These are phyloP conservation scores for Lepilemur septentrionalis DNA, from an alignment of 2,797 vertebrate species.

Conservation along the genomic window DNA sequence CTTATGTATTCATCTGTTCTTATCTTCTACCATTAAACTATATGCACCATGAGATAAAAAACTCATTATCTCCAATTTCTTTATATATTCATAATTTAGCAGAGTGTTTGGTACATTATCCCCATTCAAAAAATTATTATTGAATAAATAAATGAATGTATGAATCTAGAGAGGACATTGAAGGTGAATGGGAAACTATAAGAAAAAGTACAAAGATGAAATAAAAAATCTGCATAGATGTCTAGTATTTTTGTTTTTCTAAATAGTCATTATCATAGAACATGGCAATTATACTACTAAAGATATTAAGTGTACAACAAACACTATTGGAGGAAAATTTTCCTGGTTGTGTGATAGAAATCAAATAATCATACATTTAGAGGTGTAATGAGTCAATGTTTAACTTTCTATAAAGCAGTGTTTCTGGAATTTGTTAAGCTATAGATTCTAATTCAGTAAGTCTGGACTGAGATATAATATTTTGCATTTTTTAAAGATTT, in stretches of 20 bases:
- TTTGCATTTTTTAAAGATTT: conserved; percentile 31
- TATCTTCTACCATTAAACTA: not conserved
- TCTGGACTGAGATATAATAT: not conserved
- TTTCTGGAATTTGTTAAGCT: not conserved
- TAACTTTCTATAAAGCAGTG: not conserved
- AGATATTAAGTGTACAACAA: not conserved
- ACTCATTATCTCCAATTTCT: not conserved
- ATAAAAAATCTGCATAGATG: not conserved
- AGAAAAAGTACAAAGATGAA: not conserved
- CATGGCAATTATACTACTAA: not conserved
- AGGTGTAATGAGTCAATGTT: not conserved
- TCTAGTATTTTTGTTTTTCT: not conserved
- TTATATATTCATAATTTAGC: not conserved
- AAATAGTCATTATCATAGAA: not conserved
- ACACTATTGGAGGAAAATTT: not conserved
- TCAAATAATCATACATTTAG: not conserved
- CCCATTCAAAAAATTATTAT: not conserved
- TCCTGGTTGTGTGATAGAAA: not conserved
- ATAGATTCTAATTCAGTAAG: not conserved
- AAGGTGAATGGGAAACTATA: not conserved
- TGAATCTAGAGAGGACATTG: not conserved
- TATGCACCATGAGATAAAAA: not conserved
- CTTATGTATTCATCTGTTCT: not conserved
- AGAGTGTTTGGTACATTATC: not conserved
- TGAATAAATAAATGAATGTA: not conserved